Conservation (phyloP, 2,797 vertebrate genomes). For the Danio kyathit region DNA sequence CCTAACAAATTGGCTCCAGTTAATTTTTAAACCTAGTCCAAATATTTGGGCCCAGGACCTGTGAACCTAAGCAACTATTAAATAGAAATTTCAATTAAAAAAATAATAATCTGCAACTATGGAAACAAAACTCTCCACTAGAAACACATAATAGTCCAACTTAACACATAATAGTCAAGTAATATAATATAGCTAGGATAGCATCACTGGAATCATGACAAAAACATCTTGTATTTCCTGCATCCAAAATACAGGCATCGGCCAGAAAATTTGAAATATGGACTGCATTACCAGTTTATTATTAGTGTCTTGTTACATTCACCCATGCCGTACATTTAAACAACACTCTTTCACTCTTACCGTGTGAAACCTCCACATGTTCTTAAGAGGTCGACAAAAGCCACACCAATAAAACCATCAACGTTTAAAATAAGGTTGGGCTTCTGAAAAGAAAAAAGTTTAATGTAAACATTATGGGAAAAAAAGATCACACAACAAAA, state of each 20-base stretch:
- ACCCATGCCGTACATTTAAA: background rate
- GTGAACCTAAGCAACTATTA: background rate
- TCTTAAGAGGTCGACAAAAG: slow-evolving; percentile 94
- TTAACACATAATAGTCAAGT: too few species aligned
- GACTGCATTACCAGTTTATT: too few species aligned
- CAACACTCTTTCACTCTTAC: slow-evolving; percentile 73
- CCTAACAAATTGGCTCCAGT: too few species aligned
- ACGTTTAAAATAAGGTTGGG: slow-evolving; percentile 98
- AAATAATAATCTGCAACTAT: background rate
- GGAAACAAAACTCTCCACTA: too few species aligned
- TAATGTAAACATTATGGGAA: background rate
- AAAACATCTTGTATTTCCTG: too few species aligned
- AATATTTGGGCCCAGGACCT: background rate
- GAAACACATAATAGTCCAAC: too few species aligned
- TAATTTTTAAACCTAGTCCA: too few species aligned
- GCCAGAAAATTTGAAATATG: too few species aligned
- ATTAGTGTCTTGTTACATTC: too few species aligned
- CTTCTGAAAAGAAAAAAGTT: slow-evolving; percentile 81
- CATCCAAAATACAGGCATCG: too few species aligned
- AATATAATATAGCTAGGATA: too few species aligned
- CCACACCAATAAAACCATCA: slow-evolving; percentile 94
- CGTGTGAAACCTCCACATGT: slow-evolving; percentile 95
- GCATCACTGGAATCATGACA: too few species aligned
- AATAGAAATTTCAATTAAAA: background rate
- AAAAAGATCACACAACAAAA: background rate